These are phyloP conservation scores for human DNA, from an alignment of 2,113 vertebrate genomes.

Conservation along the genomic window GRCh38 chr7:75816001-75816500, in stretches of 20 bases:
- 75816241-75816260: too few relatives aligned
- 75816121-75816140: not conserved
- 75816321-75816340: too few relatives aligned
- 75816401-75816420: not conserved
- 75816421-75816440: not conserved
- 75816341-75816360: not conserved
- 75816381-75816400: fast-evolving
- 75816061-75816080: not conserved
- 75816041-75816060: too few relatives aligned
- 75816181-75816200: not conserved
- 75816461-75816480: not conserved
- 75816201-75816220: not conserved
- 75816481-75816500: not conserved
- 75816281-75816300: fast-evolving
- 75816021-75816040: too few relatives aligned
- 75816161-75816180: not conserved
- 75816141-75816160: not conserved
- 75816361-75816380: not conserved
- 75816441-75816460: not conserved
- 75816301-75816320: not conserved
- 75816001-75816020: not conserved
- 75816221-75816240: not conserved
- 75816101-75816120: not conserved
- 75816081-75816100: not conserved
- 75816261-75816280: not conserved